phyloP scores from a whole-genome alignment of 2,797 vertebrate species.

The Alectoris magna region DNA sequence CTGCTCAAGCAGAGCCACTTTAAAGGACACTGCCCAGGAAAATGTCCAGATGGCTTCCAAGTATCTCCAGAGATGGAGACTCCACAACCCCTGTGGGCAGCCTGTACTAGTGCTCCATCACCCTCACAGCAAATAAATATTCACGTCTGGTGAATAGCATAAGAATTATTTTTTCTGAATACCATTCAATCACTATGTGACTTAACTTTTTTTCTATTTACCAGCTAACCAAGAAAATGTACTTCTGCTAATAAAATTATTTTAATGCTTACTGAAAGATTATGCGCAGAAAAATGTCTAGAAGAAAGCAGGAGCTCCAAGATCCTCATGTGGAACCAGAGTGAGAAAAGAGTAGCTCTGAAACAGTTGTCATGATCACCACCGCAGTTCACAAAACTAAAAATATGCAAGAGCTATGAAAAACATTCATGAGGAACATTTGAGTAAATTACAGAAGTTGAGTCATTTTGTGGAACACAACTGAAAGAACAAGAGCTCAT shows the following conservation, averaged over 20 bases:
- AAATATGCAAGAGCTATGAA: conserved; percentile 47
- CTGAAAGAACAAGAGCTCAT: conserved; percentile 36
- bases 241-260: not conserved
- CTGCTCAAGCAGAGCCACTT: not conserved
- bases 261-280: not conserved
- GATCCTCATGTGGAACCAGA: not conserved
- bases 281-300: not conserved
- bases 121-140: not conserved
- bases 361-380: conserved; percentile 13
- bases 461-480: conserved; percentile 39
- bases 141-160: not conserved
- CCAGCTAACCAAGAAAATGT: not conserved
- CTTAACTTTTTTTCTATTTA: not conserved
- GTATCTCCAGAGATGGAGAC: not conserved
- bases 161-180: not conserved
- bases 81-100: not conserved
- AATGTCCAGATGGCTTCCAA: not conserved
- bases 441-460: conserved; percentile 49
- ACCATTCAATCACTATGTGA: not conserved
- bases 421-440: conserved; percentile 40
- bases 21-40: not conserved
- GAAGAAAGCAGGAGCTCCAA: not conserved
- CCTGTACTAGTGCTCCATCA: not conserved
- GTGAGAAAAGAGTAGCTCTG: not conserved
- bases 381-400: conserved; percentile 36